Conservation (phyloP, 2,797 vertebrate genomes). For the Dicrostonyx torquatus region DNA sequence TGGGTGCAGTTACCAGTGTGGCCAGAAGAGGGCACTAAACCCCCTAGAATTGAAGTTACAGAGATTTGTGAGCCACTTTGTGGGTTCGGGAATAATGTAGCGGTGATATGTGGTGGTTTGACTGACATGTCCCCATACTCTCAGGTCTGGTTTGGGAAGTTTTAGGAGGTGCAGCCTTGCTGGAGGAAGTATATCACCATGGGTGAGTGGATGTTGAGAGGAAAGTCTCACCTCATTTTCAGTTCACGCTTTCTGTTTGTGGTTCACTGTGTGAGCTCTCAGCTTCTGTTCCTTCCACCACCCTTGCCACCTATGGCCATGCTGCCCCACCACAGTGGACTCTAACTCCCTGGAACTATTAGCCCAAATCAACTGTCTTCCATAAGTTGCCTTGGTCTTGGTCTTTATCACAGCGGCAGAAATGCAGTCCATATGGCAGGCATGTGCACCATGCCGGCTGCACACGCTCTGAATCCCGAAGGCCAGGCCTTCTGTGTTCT, state of each 20-base stretch:
- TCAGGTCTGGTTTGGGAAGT: no score
- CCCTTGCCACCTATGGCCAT: not conserved
- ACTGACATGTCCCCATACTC: not conserved
- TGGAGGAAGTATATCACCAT: not conserved
- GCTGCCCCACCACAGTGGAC: no score
- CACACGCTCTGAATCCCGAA: not conserved
- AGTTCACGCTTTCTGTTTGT: not conserved
- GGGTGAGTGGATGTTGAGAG: no score
- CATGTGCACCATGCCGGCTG: fast-evolving
- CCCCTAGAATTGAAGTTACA: not conserved
- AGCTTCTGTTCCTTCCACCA: not conserved
- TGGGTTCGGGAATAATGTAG: not conserved
- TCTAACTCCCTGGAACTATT: no score
- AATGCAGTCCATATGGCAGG: not conserved
- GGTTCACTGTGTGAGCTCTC: not conserved
- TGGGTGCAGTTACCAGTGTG: not conserved
- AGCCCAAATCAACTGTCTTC: not conserved
- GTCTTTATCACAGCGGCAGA: not conserved
- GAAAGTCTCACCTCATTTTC: not conserved
- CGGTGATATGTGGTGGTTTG: no score
- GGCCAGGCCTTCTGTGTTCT: not conserved
- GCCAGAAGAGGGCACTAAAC: not conserved
- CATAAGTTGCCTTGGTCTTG: not conserved
- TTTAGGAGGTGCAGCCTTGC: not conserved
- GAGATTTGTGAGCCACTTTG: not conserved